phyloP scores from a whole-genome alignment of 2,888 invertebrate species.

The Drosophila pseudotalamancana region DNA sequence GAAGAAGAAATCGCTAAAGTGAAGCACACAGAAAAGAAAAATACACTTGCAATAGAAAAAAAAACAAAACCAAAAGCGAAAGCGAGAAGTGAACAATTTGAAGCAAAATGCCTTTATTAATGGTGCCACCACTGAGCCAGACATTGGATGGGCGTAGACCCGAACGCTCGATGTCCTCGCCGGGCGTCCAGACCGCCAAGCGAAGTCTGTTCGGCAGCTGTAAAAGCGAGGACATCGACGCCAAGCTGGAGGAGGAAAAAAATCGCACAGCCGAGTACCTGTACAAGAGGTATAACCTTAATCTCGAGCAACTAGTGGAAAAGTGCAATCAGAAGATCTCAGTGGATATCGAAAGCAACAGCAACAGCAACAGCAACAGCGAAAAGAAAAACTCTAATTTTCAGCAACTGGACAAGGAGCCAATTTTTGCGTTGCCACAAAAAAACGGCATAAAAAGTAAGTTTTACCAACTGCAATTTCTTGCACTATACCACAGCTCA shows the following conservation, averaged over 20 bases:
- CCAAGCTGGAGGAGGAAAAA: neutral
- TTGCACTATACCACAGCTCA: no score
- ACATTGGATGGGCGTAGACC: neutral
- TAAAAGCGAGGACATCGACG: conserved; percentile 10
- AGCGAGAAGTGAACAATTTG: conserved; percentile 6
- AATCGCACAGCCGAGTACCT: neutral
- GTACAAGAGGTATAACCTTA: conserved; percentile 8
- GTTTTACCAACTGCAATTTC: conserved; percentile 13
- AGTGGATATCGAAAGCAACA: conserved; percentile 1
- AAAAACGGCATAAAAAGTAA: conserved; percentile 39
- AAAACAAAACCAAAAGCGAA: conserved; percentile 10
- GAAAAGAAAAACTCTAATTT: neutral
- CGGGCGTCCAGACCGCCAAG: neutral
- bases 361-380: neutral
- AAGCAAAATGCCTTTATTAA: conserved; percentile 4
- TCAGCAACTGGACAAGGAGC: neutral
- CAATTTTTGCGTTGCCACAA: neutral
- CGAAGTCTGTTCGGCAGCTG: conserved; percentile 36
- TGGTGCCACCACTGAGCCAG: conserved; percentile 14
- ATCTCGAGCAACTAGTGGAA: neutral
- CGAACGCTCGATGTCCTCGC: conserved; percentile 1
- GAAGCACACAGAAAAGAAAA: conserved; percentile 41
- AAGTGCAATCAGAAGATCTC: conserved; percentile 30
- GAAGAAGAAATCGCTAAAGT: conserved; percentile 45
- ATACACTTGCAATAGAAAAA: neutral